Percentiles rank a stretch among this genome's conserved stretches.
Conservation (phyloP, 2,797 vertebrate genomes). For the Cirrhinus molitorella region DNA sequence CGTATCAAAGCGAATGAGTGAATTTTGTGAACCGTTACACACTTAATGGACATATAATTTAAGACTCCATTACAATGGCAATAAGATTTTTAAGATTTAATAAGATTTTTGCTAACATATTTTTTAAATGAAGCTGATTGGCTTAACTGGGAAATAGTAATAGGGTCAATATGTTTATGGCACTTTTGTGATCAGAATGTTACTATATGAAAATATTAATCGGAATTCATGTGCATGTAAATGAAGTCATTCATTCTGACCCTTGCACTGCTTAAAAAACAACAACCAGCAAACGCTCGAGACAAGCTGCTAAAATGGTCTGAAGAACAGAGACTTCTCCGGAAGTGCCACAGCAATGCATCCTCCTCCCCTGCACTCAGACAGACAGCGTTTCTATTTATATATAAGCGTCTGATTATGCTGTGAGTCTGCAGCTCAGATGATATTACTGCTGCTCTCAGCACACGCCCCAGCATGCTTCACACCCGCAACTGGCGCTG, state of each 20-base stretch:
- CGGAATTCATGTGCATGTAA: neutral
- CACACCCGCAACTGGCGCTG: constrained; percentile 39
- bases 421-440: constrained; percentile 70
- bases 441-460: constrained; percentile 62
- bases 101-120: neutral
- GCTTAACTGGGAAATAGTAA: neutral
- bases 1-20: too few species aligned
- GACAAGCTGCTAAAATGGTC: neutral
- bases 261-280: neutral
- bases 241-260: neutral
- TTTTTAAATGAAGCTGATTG: neutral
- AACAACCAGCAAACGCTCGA: neutral
- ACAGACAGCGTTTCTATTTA: constrained; percentile 77
- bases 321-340: constrained; percentile 7
- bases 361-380: constrained; percentile 75
- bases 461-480: constrained; percentile 63
- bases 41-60: neutral
- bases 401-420: constrained; percentile 80
- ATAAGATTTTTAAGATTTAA: neutral
- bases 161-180: neutral
- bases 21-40: too few species aligned
- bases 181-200: neutral
- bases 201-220: neutral
- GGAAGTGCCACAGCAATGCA: constrained; percentile 25
- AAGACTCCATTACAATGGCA: neutral